Evolutionary conservation across 2,797 vertebrate genomes (phyloP).

Genomic region (Characodon lateralis): DNA sequence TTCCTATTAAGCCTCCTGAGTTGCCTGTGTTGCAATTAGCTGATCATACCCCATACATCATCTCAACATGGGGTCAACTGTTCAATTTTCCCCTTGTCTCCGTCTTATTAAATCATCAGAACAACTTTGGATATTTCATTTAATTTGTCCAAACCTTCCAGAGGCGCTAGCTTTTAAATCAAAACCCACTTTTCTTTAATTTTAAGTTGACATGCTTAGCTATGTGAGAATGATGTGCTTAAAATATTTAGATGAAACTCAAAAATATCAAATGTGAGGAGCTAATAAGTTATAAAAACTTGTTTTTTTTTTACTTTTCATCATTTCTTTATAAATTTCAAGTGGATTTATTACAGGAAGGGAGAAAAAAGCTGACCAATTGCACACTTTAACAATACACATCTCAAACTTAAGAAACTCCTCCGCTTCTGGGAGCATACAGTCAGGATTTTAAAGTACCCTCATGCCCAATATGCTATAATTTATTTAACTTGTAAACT

Average conservation of each 20-base stretch:
- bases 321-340: background rate
- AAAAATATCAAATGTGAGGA: background rate
- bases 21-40: constrained; percentile 58
- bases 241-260: constrained; percentile 8
- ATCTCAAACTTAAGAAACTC: constrained; percentile 17
- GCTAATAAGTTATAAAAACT: constrained; percentile 2
- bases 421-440: constrained; percentile 16
- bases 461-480: constrained; percentile 24
- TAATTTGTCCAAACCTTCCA: constrained; percentile 36
- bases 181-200: background rate
- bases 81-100: constrained; percentile 51
- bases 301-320: background rate
- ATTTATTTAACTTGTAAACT: constrained; percentile 68
- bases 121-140: constrained; percentile 25
- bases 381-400: background rate
- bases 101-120: constrained; percentile 48
- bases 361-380: constrained; percentile 3
- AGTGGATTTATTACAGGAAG: constrained; percentile 1
- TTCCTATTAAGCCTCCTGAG: constrained; percentile 59
- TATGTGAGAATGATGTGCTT: background rate
- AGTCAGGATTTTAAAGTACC: constrained; percentile 36
- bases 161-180: constrained; percentile 10
- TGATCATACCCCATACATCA: constrained; percentile 56
- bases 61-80: constrained; percentile 54
- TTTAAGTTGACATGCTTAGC: background rate